Base-by-base conservation (phyloP, 2,113 vertebrate genomes). In the Aegotheles bennettii region DNA sequence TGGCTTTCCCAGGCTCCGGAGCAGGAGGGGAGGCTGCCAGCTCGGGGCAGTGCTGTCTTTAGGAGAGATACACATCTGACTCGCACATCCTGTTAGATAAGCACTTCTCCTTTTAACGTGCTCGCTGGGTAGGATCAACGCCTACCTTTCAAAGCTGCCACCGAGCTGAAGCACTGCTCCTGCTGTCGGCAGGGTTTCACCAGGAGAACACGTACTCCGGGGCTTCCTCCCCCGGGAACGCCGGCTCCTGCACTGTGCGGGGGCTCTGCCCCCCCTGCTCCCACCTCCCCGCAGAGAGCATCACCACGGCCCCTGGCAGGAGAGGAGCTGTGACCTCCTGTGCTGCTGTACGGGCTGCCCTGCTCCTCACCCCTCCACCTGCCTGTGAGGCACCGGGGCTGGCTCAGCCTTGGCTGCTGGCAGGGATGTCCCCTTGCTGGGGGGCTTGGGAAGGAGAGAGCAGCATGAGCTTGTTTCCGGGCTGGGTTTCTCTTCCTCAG, bases 341-440 rank as follows among this genome's bases (percentile, higher is more conserved):
- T 4, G 0, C 50, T 33, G 45, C 28, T 17, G 31, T 5, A 19
- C 1, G 10, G 36, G 51, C 70, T 61, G 68, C 42, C 51, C 33
- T 31, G 29, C 35, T 48, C 24, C 38, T n/a, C 2, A 12, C n/a
- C 53, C 59, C 35, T 56, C 48, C 19, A 0, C 13, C 54, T 7
- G 14, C 19, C 17, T 12, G 4, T 0, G 7, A 7, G 14, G 24
- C 35, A 59, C n/a, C 0, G 0, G 26, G 17, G 35, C 43, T 51
- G 63, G 8, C 53, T 68, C 47, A 26, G 40, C 40, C 40, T 31
- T 40, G 57, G 51, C 38, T 53, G n/a, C 16, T 43, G 33, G 43
- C 19, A 18, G 60, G n/a, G 13, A 19, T 3, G 6, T 24, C 23
- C 47, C n/a, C 11, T 47, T 33, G 21, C 45, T 43, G 51, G 6